These are phyloP conservation scores for Andricus grossulariae DNA, from an alignment of 1,140 invertebrate genomes.

Conservation along the genomic window DNA sequence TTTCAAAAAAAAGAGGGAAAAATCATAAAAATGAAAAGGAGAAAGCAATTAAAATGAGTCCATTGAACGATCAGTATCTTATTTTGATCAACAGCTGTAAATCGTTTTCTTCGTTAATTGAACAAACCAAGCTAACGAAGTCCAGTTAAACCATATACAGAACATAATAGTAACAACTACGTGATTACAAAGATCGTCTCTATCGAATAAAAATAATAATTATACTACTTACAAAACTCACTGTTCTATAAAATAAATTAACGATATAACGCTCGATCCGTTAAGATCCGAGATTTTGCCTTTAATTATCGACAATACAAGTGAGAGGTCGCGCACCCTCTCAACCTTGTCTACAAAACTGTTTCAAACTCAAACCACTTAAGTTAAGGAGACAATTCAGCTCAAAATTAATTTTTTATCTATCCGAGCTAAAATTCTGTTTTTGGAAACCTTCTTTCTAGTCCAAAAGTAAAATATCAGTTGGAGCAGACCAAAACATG, in stretches of 20 bases:
- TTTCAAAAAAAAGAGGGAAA: constrained; percentile 19
- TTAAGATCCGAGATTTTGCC: constrained; percentile 38
- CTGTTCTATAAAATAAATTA: constrained; percentile 52
- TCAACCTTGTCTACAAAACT: constrained; percentile 63
- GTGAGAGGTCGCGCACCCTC: constrained; percentile 59
- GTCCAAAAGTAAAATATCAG: too few relatives aligned
- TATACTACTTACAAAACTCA: constrained; percentile 55
- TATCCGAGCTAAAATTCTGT: too few relatives aligned
- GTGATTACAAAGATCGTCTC: constrained; percentile 46
- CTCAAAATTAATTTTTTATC: too few relatives aligned
- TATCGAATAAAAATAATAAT: constrained; percentile 42
- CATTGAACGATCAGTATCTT: constrained; percentile 59
- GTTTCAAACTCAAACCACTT: constrained; percentile 55
- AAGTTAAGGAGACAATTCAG: constrained; percentile 29
- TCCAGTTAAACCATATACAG: constrained; percentile 63
- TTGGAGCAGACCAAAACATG: too few relatives aligned
- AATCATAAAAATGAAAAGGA: constrained; percentile 31
- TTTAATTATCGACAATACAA: constrained; percentile 47
- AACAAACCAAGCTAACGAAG: constrained; percentile 64
- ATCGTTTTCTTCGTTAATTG: constrained; percentile 54
- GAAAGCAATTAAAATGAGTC: constrained; percentile 49
- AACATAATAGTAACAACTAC: constrained; percentile 49
- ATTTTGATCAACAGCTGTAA: constrained; percentile 51
- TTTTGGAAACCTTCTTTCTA: too few relatives aligned
- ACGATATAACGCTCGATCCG: constrained; percentile 35